Conservation (phyloP, 2,888 invertebrate genomes). For the Calameuta idolon region DNA sequence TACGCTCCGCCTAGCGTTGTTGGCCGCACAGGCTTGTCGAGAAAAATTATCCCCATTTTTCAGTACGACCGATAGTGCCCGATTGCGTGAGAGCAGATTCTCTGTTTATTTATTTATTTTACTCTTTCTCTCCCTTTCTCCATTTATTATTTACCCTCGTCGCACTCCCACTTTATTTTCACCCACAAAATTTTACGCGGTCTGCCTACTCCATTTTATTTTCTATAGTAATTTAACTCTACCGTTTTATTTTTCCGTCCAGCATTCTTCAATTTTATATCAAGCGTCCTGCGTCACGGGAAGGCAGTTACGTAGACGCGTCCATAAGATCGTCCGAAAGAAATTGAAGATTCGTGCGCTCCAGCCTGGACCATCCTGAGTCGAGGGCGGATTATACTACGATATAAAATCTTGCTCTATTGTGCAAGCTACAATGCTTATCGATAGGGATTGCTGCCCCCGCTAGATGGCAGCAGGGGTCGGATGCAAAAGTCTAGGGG, state of each 20-base stretch:
- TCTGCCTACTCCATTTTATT: not conserved
- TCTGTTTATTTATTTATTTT: conserved; percentile 34
- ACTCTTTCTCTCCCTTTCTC: conserved; percentile 28
- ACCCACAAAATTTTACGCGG: not conserved
- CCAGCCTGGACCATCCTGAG: not conserved
- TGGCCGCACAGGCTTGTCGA: conserved; percentile 19
- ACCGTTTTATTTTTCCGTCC: not conserved
- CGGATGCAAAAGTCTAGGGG: conserved; percentile 20
- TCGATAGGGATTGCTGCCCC: conserved; percentile 44
- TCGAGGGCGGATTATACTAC: not conserved
- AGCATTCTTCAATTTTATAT: not conserved
- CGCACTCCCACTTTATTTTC: not conserved
- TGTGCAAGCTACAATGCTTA: conserved; percentile 45
- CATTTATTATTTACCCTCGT: conserved; percentile 24
- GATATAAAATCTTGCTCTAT: conserved; percentile 47
- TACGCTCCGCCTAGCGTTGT: not conserved
- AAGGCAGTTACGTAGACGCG: not conserved
- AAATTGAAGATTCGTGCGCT: not conserved
- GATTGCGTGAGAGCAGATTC: not conserved
- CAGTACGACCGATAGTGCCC: not conserved
- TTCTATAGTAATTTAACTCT: conserved; percentile 26
- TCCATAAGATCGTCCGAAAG: not conserved
- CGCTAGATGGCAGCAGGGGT: conserved; percentile 20
- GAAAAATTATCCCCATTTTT: conserved; percentile 39
- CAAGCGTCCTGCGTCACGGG: not conserved